Conservation (phyloP, 2,797 vertebrate genomes). For the Kryptopterus vitreolus region DNA sequence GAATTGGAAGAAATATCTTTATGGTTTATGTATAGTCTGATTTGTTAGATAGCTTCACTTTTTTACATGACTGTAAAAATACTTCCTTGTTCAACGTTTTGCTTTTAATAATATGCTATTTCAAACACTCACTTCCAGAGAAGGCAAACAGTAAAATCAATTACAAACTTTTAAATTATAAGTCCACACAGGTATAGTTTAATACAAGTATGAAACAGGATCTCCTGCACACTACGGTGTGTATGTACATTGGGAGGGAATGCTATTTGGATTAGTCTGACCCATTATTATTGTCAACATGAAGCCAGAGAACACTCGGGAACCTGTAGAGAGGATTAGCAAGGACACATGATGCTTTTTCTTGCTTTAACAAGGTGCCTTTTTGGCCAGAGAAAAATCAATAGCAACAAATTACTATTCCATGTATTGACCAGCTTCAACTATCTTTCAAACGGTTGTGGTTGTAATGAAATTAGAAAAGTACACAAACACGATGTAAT, state of each 20-base stretch:
- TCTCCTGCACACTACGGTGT: constrained; percentile 18
- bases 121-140: neutral
- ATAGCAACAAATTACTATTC: neutral
- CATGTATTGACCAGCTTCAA: neutral
- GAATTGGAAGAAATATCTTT: neutral
- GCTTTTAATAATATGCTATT: neutral
- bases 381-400: neutral
- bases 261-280: constrained; percentile 13
- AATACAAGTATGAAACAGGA: constrained; percentile 17
- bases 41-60: neutral
- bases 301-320: neutral
- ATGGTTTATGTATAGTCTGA: neutral
- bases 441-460: neutral
- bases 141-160: neutral
- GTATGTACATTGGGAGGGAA: constrained; percentile 22
- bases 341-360: neutral
- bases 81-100: neutral
- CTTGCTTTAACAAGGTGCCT: neutral
- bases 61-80: neutral
- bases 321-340: neutral
- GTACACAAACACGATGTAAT: neutral
- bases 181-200: neutral
- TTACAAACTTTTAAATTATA: neutral
- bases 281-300: constrained; percentile 35
- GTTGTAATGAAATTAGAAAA: neutral